These are phyloP conservation scores for Villa cingulata DNA, from an alignment of 2,888 invertebrate genomes.

Conservation along the genomic window DNA sequence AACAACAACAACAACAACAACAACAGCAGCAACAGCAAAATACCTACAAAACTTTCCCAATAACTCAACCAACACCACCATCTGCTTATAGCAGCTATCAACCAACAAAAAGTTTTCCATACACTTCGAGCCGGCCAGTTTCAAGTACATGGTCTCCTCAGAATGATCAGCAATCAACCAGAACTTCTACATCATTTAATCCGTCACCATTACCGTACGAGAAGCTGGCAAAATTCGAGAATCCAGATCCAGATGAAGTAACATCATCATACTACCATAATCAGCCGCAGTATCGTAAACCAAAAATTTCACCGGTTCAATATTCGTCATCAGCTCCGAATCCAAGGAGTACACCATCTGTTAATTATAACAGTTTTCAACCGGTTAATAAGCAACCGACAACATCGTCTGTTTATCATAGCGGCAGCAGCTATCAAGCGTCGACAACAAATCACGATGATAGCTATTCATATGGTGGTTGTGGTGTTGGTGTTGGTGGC, in stretches of 20 bases:
- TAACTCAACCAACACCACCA: slow-evolving; percentile 1
- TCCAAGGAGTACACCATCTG: not conserved
- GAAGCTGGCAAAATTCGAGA: slow-evolving; percentile 30
- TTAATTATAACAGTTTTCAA: not conserved
- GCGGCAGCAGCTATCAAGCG: not conserved
- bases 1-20: slow-evolving; percentile 21
- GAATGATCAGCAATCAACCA: not conserved
- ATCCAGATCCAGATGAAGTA: slow-evolving; percentile 10
- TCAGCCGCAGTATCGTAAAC: not conserved
- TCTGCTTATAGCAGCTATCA: not conserved
- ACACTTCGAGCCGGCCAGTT: not conserved
- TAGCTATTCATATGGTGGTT: slow-evolving; percentile 3
- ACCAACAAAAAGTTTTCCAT: not conserved
- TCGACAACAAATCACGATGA: slow-evolving; percentile 4
- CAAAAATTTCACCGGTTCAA: slow-evolving; percentile 20
- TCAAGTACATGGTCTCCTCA: not conserved
- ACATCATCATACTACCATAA: not conserved
- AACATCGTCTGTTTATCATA: not conserved
- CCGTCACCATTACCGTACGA: slow-evolving; percentile 30
- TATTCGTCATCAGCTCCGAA: slow-evolving; percentile 14
- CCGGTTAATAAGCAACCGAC: not conserved
- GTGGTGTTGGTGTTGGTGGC: too few species aligned
- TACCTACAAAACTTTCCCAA: slow-evolving; percentile 13
- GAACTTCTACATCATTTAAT: slow-evolving; percentile 20
- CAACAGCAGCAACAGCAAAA: slow-evolving; percentile 22